These are phyloP conservation scores for Scotopteryx bipunctaria DNA, from an alignment of 2,888 invertebrate species.

Conservation along the genomic window DNA sequence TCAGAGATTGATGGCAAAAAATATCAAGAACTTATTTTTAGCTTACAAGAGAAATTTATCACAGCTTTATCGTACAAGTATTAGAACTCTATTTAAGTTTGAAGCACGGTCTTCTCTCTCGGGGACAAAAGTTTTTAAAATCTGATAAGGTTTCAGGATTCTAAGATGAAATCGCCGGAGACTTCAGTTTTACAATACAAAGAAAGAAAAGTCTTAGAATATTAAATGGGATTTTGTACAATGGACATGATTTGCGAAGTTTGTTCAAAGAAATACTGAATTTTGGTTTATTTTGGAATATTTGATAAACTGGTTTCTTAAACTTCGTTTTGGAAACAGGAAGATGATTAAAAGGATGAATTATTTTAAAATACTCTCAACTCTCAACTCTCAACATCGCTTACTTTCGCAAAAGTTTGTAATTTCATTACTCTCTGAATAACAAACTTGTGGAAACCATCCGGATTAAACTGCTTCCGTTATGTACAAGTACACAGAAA, in stretches of 20 bases:
- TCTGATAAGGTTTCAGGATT: neutral
- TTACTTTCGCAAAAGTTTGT: neutral
- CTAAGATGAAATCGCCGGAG: neutral
- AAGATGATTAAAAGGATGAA: neutral
- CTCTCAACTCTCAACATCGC: neutral
- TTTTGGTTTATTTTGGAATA: too few species aligned
- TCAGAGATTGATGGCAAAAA: neutral
- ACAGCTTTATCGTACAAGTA: slow-evolving; percentile 3
- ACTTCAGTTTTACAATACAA: neutral
- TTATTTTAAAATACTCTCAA: neutral
- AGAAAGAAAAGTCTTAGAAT: neutral
- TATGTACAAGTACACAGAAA: neutral
- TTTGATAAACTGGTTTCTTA: too few species aligned
- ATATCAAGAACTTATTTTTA: neutral
- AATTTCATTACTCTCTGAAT: neutral
- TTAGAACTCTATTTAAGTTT: slow-evolving; percentile 7
- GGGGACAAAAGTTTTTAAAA: neutral
- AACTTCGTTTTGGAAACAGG: too few species aligned
- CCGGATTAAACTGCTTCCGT: neutral
- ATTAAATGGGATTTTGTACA: neutral
- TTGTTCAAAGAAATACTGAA: too few species aligned
- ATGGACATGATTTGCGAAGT: too few species aligned
- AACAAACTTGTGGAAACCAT: neutral
- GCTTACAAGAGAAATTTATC: neutral
- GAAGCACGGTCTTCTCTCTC: neutral